Conservation (phyloP, 2,888 invertebrate genomes). For the Amblyjoppa fuscipennis region DNA sequence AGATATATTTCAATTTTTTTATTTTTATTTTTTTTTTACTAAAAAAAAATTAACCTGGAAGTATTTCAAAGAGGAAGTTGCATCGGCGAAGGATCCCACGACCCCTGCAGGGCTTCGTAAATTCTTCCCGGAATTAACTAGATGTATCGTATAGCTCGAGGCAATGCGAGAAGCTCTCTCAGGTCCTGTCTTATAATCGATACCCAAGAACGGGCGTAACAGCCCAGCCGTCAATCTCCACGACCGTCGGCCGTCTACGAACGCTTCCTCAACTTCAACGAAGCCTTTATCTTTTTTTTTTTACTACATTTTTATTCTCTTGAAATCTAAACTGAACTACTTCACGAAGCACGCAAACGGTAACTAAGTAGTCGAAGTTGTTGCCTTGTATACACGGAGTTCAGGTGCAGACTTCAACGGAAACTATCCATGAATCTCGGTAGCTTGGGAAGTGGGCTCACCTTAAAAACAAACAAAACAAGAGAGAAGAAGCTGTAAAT, state of each 20-base stretch:
- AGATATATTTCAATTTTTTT: not conserved
- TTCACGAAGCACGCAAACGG: slow-evolving; percentile 17
- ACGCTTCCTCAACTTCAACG: slow-evolving; percentile 24
- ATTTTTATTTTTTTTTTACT: not conserved
- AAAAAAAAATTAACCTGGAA: not conserved
- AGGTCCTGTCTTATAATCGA: slow-evolving; percentile 28
- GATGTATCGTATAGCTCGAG: slow-evolving; percentile 30
- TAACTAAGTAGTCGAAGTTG: slow-evolving; percentile 3
- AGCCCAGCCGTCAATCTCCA: slow-evolving; percentile 21
- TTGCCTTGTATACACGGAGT: not conserved
- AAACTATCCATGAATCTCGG: not conserved
- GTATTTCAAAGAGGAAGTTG: slow-evolving; percentile 14
- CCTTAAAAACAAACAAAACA: not conserved
- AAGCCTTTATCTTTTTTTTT: not conserved
- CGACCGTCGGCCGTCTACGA: slow-evolving; percentile 1
- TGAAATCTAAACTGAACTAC: slow-evolving; percentile 3
- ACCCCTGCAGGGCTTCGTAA: slow-evolving; percentile 24
- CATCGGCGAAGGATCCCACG: not conserved
- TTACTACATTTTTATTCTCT: not conserved
- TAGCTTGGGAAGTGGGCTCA: not conserved
- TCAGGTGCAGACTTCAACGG: not conserved
- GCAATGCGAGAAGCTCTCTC: slow-evolving; percentile 33
- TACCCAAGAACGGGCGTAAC: slow-evolving; percentile 17
- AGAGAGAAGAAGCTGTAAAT: not conserved
- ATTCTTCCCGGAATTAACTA: slow-evolving; percentile 33